phyloP scores from a whole-genome alignment of 2,797 vertebrate genomes.

The Poecilia wingei region DNA sequence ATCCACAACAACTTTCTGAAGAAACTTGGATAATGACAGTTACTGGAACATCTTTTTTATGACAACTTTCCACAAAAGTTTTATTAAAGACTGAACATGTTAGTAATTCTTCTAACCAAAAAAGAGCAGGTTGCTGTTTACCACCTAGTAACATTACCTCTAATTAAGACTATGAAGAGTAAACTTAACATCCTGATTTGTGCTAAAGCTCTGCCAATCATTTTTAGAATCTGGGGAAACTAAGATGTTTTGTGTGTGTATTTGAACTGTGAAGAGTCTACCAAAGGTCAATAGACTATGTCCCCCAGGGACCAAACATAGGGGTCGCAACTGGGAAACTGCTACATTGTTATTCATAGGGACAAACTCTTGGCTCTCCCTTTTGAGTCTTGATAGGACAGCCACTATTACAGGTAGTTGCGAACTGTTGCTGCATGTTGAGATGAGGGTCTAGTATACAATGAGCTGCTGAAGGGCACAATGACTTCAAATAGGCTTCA shows the following conservation, averaged over 20 bases:
- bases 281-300: constrained; percentile 65
- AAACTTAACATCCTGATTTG: constrained; percentile 47
- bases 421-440: constrained; percentile 81
- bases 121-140: constrained; percentile 11
- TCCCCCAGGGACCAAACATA: constrained; percentile 69
- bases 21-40: not conserved
- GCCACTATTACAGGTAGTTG: constrained; percentile 85
- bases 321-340: constrained; percentile 73
- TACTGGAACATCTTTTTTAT: not conserved
- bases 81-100: not conserved
- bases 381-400: constrained; percentile 71
- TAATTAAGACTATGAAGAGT: constrained; percentile 19
- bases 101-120: not conserved
- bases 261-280: constrained; percentile 79
- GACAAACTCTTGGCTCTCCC: constrained; percentile 76
- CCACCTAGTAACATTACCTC: constrained; percentile 5
- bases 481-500: constrained; percentile 86
- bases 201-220: constrained; percentile 40
- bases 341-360: constrained; percentile 82
- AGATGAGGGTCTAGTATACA: constrained; percentile 79
- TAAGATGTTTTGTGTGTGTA: constrained; percentile 63
- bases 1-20: not conserved
- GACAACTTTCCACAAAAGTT: not conserved
- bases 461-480: constrained; percentile 76
- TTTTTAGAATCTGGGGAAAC: constrained; percentile 34